phyloP scores from a whole-genome alignment of 2,888 invertebrate species.

The Schizotus pectinicornis region DNA sequence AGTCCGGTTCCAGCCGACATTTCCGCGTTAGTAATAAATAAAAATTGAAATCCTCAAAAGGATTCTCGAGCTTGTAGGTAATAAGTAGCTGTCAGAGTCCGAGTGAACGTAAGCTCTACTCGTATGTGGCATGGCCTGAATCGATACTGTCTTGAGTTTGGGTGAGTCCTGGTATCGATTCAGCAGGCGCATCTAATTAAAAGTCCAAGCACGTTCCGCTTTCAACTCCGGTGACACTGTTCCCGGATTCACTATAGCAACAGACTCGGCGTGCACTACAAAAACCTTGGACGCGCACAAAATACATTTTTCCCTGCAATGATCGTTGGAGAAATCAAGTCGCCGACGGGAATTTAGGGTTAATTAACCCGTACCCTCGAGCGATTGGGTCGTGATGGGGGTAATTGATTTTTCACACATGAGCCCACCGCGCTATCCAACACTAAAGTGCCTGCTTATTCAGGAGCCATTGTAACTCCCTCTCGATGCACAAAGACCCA shows the following conservation, averaged over 20 bases:
- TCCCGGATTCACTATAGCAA: conserved; percentile 54
- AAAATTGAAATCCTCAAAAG: not conserved
- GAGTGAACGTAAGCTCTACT: not conserved
- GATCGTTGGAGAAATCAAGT: too few species aligned
- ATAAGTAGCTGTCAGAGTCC: too few species aligned
- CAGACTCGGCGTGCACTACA: conserved; percentile 36
- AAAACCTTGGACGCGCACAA: conserved; percentile 16
- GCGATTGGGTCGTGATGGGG: conserved; percentile 20
- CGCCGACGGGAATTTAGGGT: too few species aligned
- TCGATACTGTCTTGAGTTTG: conserved; percentile 47
- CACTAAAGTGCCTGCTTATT: conserved; percentile 29
- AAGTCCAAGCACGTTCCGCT: conserved; percentile 58
- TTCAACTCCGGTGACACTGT: conserved; percentile 60
- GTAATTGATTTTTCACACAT: conserved; percentile 41
- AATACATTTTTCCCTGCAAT: too few species aligned
- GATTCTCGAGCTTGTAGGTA: too few species aligned
- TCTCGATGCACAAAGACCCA: conserved; percentile 30
- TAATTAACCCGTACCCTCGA: too few species aligned
- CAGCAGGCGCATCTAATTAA: conserved; percentile 58
- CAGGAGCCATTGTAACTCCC: conserved; percentile 27
- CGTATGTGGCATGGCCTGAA: conserved; percentile 17
- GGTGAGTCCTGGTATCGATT: conserved; percentile 55
- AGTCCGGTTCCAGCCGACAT: not conserved
- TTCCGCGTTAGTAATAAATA: not conserved
- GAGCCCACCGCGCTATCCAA: conserved; percentile 28